Evolutionary conservation across 2,113 vertebrate genomes (phyloP).

Genomic region (human): GRCh38 chr13:75012501-75013000

Average conservation of each 20-base stretch:
- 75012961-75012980: slow-evolving; percentile 9
- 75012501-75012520: slow-evolving; percentile 29
- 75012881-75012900: neutral
- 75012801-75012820: neutral
- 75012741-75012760: neutral
- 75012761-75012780: fast-evolving
- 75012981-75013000: neutral
- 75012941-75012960: neutral
- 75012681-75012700: neutral
- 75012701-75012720: neutral
- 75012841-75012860: neutral
- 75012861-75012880: neutral
- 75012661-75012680: neutral
- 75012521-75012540: neutral
- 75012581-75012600: slow-evolving; percentile 33
- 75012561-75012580: neutral
- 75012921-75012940: neutral
- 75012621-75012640: neutral
- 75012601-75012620: neutral
- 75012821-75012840: neutral
- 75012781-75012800: neutral
- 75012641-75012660: neutral
- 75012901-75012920: neutral
- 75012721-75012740: neutral
- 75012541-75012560: slow-evolving; percentile 52